phyloP scores from a whole-genome alignment of 2,797 vertebrate species.

The Taeniopygia guttata region DNA sequence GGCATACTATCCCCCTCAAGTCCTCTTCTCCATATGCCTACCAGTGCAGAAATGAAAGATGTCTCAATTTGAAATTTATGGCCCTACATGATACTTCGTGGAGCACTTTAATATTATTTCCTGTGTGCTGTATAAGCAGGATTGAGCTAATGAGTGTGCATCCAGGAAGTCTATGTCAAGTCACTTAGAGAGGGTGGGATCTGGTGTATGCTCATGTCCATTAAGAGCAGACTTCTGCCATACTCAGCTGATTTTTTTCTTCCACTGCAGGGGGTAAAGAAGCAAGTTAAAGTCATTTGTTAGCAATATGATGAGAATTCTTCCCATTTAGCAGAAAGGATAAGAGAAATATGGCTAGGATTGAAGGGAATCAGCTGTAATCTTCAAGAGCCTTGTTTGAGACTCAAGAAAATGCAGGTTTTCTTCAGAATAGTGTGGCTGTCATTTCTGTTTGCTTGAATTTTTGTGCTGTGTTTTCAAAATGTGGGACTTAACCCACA shows the following conservation, averaged over 20 bases:
- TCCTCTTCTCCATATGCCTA: not conserved
- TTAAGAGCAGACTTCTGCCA: not conserved
- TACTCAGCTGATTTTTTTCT: not conserved
- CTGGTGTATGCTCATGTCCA: not conserved
- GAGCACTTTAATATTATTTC: constrained; percentile 28
- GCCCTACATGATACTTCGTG: not conserved
- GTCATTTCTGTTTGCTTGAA: not conserved
- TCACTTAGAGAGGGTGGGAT: not conserved
- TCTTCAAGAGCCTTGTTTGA: not conserved
- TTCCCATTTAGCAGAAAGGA: not conserved
- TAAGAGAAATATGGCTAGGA: not conserved
- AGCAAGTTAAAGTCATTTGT: not conserved
- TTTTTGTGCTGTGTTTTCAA: not conserved
- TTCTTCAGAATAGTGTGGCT: not conserved
- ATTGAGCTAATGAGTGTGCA: constrained; percentile 29
- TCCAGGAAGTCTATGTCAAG: not conserved
- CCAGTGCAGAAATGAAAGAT: not conserved
- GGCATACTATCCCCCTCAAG: fast-evolving
- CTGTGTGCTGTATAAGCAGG: constrained; percentile 28
- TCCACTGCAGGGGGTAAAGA: not conserved
- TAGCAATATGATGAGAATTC: not conserved
- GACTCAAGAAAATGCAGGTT: not conserved
- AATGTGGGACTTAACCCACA: not conserved
- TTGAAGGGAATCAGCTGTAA: not conserved
- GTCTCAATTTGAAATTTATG: constrained; percentile 26